Evolutionary conservation across 2,113 vertebrate species (phyloP).

Genomic region (Sinosuthora webbiana): DNA sequence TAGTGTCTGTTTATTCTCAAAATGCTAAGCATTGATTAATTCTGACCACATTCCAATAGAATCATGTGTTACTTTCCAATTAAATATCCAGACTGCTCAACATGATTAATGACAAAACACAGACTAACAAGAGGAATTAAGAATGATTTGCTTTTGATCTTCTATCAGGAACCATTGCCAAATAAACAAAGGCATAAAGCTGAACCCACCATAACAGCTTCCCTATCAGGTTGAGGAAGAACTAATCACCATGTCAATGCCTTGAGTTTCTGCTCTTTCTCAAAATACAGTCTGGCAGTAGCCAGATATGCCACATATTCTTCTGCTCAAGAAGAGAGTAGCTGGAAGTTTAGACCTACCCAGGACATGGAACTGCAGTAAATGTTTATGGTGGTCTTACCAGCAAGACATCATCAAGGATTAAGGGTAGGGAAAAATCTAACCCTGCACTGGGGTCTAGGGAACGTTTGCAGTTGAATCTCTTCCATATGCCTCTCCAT

Average conservation of each 20-base stretch:
- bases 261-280: background rate
- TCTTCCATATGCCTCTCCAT: background rate
- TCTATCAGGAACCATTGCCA: background rate
- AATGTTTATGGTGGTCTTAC: background rate
- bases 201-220: background rate
- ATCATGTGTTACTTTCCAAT: conserved; percentile 15
- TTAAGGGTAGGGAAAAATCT: background rate
- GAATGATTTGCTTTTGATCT: conserved; percentile 26
- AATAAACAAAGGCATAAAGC: conserved; percentile 33
- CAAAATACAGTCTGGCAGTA: background rate
- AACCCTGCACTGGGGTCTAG: background rate
- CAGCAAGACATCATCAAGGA: background rate
- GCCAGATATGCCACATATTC: background rate
- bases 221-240: background rate
- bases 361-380: background rate
- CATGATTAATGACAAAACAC: conserved; percentile 50
- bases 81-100: conserved; percentile 35
- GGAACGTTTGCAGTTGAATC: background rate
- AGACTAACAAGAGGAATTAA: conserved; percentile 47
- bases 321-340: background rate
- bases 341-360: background rate
- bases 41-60: conserved; percentile 48
- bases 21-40: conserved; percentile 34
- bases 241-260: background rate
- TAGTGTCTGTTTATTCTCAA: background rate